phyloP scores from a whole-genome alignment of 2,888 invertebrate species.

The Drosophila neonasuta region DNA sequence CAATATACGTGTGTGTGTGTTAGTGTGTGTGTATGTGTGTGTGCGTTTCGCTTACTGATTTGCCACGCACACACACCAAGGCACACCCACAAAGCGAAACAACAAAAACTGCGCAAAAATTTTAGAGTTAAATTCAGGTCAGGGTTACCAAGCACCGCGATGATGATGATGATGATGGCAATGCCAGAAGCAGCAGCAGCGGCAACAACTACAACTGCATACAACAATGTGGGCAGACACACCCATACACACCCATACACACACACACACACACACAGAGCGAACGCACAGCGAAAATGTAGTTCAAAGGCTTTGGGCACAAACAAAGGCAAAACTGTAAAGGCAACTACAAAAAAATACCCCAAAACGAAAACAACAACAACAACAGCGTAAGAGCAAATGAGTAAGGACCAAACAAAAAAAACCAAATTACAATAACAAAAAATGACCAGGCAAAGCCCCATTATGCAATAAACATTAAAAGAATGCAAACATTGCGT shows the following conservation, averaged over 20 bases:
- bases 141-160: conserved; percentile 64
- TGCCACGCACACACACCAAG: conserved; percentile 2
- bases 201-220: conserved; percentile 25
- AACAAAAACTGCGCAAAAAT: conserved; percentile 53
- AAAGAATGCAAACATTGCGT: conserved; percentile 32
- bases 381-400: conserved; percentile 18
- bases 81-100: conserved; percentile 14
- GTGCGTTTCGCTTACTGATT: neutral
- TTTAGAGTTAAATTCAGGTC: conserved; percentile 68
- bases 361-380: conserved; percentile 7
- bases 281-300: conserved; percentile 44
- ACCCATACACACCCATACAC: conserved; percentile 31
- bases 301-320: conserved; percentile 67
- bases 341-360: conserved; percentile 5
- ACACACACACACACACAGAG: conserved; percentile 18
- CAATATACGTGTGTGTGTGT: neutral
- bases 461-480: conserved; percentile 55
- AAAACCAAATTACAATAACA: conserved; percentile 18
- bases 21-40: conserved; percentile 25
- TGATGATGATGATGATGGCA: conserved; percentile 39
- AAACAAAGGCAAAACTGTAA: conserved; percentile 44
- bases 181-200: conserved; percentile 35
- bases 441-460: conserved; percentile 25
- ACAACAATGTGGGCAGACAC: conserved; percentile 51
- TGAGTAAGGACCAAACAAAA: conserved; percentile 17